Percentiles rank a stretch among this genome's conserved stretches.
Conservation (phyloP, 1,140 invertebrate genomes). For the Drosophila elegans region DNA sequence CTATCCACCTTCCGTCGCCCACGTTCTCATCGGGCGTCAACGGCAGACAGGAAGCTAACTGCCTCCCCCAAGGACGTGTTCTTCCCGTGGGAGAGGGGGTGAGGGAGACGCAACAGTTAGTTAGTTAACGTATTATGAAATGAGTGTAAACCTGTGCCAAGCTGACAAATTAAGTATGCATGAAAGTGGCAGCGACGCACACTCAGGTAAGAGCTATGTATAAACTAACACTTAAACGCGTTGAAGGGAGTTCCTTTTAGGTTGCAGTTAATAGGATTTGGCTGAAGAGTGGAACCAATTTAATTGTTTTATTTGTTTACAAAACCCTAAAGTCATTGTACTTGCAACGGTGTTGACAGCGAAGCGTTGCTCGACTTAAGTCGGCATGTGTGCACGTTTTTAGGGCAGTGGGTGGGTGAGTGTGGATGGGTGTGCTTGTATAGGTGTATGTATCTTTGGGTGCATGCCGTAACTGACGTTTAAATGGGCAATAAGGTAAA, state of each 20-base stretch:
- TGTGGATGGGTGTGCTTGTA: not conserved
- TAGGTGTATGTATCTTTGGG: conserved; percentile 5
- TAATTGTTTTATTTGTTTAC: conserved; percentile 78
- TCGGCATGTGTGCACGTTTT: conserved; percentile 4
- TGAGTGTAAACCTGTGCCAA: conserved; percentile 62
- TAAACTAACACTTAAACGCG: not conserved
- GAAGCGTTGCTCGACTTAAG: not conserved
- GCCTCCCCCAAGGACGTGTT: not conserved
- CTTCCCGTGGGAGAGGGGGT: not conserved
- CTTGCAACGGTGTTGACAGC: conserved; percentile 40
- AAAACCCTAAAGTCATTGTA: conserved; percentile 54
- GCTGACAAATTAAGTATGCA: conserved; percentile 80
- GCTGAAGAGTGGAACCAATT: conserved; percentile 70
- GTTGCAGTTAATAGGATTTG: conserved; percentile 75
- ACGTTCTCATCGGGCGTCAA: not conserved
- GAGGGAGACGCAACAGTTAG: conserved; percentile 65
- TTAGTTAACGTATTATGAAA: conserved; percentile 64
- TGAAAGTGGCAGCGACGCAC: conserved; percentile 49
- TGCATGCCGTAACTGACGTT: conserved; percentile 48
- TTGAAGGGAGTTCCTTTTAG: conserved; percentile 30
- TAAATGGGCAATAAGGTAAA: conserved; percentile 74
- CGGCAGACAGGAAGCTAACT: conserved; percentile 1
- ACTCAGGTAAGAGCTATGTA: not conserved
- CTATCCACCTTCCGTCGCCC: not conserved
- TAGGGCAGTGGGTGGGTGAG: no score